phyloP scores from a whole-genome alignment of 2,888 invertebrate genomes.

The Morinoia aosen region DNA sequence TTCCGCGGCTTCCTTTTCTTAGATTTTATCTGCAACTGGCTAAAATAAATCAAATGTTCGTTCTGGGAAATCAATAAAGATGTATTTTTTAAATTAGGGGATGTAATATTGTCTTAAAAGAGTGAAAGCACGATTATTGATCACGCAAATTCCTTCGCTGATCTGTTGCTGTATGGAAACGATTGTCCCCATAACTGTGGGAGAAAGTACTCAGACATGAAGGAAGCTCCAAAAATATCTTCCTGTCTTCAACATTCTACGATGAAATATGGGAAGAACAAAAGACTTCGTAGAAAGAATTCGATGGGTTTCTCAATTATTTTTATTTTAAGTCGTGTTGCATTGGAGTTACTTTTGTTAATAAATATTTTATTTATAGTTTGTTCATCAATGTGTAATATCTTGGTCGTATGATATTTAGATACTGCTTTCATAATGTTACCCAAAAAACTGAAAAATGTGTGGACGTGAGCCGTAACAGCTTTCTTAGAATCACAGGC shows the following conservation, averaged over 20 bases:
- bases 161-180: not conserved
- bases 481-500: too few species aligned
- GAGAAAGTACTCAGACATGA: not conserved
- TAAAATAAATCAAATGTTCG: not conserved
- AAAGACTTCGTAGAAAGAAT: not conserved
- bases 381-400: too few species aligned
- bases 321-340: not conserved
- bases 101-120: not conserved
- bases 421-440: too few species aligned
- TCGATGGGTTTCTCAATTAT: not conserved
- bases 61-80: not conserved
- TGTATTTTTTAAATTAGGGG: not conserved
- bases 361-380: too few species aligned
- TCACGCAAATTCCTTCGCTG: not conserved
- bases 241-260: not conserved
- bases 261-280: not conserved
- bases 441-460: too few species aligned
- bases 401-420: too few species aligned
- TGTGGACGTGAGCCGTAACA: too few species aligned
- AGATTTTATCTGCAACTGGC: not conserved
- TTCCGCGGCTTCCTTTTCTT: not conserved
- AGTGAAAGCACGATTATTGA: not conserved
- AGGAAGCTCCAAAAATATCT: not conserved
- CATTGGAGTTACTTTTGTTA: not conserved
- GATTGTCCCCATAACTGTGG: not conserved